These are phyloP conservation scores for Anastrepha ludens DNA, from an alignment of 1,140 invertebrate genomes.

Conservation along the genomic window DNA sequence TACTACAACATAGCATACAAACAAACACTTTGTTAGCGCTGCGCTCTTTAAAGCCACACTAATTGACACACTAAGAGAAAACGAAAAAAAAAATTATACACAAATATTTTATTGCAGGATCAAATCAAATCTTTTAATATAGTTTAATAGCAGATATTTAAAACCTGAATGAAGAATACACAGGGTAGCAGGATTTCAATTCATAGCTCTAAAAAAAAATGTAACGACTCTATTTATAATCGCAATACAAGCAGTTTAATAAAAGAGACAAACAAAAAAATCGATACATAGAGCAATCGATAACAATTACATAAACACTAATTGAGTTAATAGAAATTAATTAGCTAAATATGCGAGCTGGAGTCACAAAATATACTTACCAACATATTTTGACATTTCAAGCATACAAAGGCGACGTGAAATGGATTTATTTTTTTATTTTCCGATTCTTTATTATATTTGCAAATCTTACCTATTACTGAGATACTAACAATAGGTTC, in stretches of 20 bases:
- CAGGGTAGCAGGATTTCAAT: constrained; percentile 1
- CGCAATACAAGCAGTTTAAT: not conserved
- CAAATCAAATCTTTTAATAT: too few species aligned
- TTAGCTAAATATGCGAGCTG: not conserved
- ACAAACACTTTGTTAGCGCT: not conserved
- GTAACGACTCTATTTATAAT: too few species aligned
- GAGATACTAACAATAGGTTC: too few species aligned
- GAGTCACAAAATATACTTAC: not conserved
- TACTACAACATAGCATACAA: not conserved
- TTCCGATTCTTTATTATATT: too few species aligned
- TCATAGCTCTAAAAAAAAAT: too few species aligned
- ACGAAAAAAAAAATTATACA: not conserved
- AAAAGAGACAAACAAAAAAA: not conserved
- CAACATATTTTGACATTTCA: not conserved
- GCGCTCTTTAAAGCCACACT: constrained; percentile 4
- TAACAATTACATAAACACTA: not conserved
- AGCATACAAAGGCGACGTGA: too few species aligned
- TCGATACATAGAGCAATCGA: not conserved
- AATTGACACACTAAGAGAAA: not conserved
- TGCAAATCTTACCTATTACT: too few species aligned
- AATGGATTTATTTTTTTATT: too few species aligned
- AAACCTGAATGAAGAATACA: not conserved
- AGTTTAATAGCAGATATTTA: not conserved
- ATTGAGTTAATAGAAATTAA: not conserved
- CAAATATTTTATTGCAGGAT: not conserved